Percentiles rank a stretch among this genome's conserved stretches.
These are phyloP conservation scores for Acanthurus leucopareius DNA, from an alignment of 2,797 vertebrate species.

Conservation along the genomic window DNA sequence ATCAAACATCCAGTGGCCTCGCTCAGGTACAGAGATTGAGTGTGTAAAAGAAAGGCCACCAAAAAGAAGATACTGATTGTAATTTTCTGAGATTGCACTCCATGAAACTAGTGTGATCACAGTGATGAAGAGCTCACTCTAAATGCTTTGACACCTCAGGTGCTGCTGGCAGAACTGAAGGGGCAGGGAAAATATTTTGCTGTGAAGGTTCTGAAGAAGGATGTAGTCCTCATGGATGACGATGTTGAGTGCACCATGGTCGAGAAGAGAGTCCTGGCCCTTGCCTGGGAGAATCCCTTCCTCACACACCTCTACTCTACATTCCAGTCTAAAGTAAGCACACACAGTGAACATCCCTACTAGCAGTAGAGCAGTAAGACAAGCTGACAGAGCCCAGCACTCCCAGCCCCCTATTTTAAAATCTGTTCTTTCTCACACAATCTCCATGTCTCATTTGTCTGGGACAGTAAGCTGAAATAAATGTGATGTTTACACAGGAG, in stretches of 20 bases:
- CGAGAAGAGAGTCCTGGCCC: constrained; percentile 95
- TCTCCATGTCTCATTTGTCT: constrained; percentile 24
- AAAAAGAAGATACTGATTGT: constrained; percentile 3
- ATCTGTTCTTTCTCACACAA: constrained; percentile 1
- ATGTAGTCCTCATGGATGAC: constrained; percentile 97
- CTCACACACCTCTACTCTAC: constrained; percentile 97
- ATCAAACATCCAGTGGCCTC: neutral
- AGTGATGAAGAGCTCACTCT: constrained; percentile 14
- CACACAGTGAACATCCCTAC: neutral
- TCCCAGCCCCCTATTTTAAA: neutral
- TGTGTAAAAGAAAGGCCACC: neutral
- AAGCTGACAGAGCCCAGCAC: neutral
- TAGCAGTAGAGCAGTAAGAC: constrained; percentile 27
- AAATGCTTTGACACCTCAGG: constrained; percentile 79
- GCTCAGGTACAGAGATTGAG: neutral
- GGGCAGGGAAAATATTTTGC: constrained; percentile 92
- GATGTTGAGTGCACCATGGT: constrained; percentile 99
- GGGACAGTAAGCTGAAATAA: constrained; percentile 44
- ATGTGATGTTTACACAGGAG: constrained; percentile 86
- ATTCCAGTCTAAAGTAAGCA: constrained; percentile 94
- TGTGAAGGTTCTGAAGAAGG: constrained; percentile 96
- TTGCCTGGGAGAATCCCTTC: constrained; percentile 96
- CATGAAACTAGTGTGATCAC: constrained; percentile 13
- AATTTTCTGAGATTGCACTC: constrained; percentile 5
- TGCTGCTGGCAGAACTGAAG: constrained; percentile 94